Conservation (phyloP, 2,113 vertebrate genomes). For the cattle (Bos taurus) region DNA sequence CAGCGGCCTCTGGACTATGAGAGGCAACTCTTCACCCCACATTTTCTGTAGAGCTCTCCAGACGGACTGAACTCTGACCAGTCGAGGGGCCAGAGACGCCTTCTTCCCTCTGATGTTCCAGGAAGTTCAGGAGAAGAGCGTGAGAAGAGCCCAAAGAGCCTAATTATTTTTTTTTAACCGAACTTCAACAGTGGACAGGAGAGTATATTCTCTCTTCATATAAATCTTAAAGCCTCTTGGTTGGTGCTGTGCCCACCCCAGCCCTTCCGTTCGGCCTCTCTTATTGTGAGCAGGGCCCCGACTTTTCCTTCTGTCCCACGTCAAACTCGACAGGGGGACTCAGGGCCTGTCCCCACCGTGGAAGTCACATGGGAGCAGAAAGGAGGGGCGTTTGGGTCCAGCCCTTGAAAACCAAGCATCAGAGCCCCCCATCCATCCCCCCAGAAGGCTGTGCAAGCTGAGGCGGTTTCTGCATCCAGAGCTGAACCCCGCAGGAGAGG, state of each 20-base stretch:
- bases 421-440: background rate
- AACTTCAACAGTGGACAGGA: background rate
- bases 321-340: rapidly evolving
- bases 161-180: constrained; percentile 22
- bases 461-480: no score
- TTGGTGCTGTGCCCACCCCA: rapidly evolving
- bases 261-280: rapidly evolving
- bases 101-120: background rate
- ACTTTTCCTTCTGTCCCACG: background rate
- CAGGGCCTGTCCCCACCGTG: rapidly evolving
- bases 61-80: rapidly evolving
- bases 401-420: background rate
- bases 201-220: background rate
- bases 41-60: background rate
- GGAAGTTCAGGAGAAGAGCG: background rate
- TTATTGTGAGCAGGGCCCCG: background rate
- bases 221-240: background rate
- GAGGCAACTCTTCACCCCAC: background rate
- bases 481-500: background rate
- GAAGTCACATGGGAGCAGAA: background rate
- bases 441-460: background rate
- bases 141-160: background rate
- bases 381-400: background rate
- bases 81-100: background rate
- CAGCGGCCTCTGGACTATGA: rapidly evolving